These are phyloP conservation scores for Tachuris rubrigastra DNA, from an alignment of 2,113 vertebrate genomes.

Conservation along the genomic window DNA sequence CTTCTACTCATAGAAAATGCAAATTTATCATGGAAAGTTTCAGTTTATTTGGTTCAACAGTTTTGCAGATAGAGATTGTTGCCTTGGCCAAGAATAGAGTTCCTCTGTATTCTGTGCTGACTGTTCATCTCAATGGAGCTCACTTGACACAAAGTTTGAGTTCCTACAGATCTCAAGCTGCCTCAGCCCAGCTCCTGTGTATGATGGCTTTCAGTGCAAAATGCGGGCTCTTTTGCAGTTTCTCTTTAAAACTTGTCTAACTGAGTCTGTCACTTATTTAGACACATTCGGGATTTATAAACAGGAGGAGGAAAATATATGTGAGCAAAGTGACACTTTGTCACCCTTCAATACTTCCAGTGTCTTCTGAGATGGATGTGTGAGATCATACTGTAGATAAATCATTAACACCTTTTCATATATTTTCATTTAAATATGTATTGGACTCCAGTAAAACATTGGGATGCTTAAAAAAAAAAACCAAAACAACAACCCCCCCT, in stretches of 20 bases:
- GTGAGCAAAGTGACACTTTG: background rate
- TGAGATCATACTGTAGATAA: background rate
- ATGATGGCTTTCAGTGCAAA: background rate
- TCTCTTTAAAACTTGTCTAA: background rate
- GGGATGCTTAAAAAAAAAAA: background rate
- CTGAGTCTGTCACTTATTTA: background rate
- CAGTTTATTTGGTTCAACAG: background rate
- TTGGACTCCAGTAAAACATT: background rate
- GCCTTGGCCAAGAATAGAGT: background rate
- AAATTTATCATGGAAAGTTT: background rate
- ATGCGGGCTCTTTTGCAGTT: background rate
- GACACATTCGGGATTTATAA: background rate
- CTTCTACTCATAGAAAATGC: background rate
- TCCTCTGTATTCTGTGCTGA: background rate
- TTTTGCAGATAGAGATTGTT: background rate
- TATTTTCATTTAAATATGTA: background rate
- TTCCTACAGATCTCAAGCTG: background rate
- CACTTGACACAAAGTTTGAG: background rate
- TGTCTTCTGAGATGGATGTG: background rate
- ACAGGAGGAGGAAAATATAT: background rate
- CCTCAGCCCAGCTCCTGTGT: background rate
- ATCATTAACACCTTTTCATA: background rate
- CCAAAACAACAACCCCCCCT: background rate
- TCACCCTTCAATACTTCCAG: background rate
- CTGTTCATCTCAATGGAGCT: background rate